phyloP scores from a whole-genome alignment of 2,797 vertebrate genomes.

The Mormyrops boulengeri region DNA sequence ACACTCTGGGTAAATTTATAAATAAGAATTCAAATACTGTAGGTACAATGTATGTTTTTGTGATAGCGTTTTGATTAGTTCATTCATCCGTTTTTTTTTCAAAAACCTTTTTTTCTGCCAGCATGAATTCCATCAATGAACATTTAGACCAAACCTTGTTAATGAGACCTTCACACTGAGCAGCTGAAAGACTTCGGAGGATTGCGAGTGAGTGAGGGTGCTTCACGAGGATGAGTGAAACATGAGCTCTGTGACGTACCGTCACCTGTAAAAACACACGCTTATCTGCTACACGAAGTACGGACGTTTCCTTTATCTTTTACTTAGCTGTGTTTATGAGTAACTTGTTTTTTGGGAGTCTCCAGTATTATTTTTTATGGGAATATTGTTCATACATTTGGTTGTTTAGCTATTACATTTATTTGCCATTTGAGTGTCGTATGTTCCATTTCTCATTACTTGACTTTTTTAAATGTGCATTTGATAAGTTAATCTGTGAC shows the following conservation, averaged over 20 bases:
- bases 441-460: neutral
- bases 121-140: neutral
- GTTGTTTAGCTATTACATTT: constrained; percentile 7
- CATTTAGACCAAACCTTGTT: neutral
- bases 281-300: neutral
- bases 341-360: neutral
- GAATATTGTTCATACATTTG: neutral
- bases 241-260: neutral
- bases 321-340: neutral
- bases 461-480: constrained; percentile 1
- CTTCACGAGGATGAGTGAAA: neutral
- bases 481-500: neutral
- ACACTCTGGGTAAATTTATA: neutral
- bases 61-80: neutral
- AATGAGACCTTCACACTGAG: constrained; percentile 43
- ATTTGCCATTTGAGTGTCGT: neutral
- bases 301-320: neutral
- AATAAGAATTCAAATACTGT: neutral
- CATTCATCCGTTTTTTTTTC: neutral
- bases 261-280: neutral
- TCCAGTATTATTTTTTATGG: constrained; percentile 9
- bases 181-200: constrained; percentile 30
- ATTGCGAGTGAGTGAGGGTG: neutral
- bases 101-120: neutral
- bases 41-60: constrained; percentile 16